phyloP scores from a whole-genome alignment of 2,113 vertebrate species.

The Xiphophorus maculatus region DNA sequence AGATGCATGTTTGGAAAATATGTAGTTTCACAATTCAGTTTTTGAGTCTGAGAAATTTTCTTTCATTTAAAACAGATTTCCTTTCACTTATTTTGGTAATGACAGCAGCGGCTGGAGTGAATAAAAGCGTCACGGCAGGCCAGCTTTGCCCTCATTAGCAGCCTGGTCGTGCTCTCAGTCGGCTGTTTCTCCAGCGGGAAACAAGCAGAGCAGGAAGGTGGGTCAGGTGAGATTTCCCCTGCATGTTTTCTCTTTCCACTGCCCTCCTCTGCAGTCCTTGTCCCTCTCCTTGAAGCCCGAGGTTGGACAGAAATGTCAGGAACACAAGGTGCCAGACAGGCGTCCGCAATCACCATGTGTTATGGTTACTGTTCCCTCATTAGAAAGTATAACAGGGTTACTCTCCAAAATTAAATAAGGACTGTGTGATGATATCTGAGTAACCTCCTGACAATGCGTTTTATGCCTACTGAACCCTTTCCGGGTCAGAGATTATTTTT shows the following conservation, averaged over 20 bases:
- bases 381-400: slow-evolving; percentile 63
- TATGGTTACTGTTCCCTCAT: slow-evolving; percentile 51
- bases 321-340: slow-evolving; percentile 48
- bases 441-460: slow-evolving; percentile 44
- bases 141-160: slow-evolving; percentile 54
- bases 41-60: background rate
- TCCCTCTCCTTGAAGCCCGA: slow-evolving; percentile 28
- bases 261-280: slow-evolving; percentile 9
- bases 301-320: slow-evolving; percentile 43
- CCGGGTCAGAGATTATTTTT: slow-evolving; percentile 19
- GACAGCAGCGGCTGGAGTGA: background rate
- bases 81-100: slow-evolving; percentile 25
- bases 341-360: slow-evolving; percentile 8
- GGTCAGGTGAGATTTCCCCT: slow-evolving; percentile 1
- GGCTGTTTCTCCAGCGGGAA: background rate
- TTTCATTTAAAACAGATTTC: slow-evolving; percentile 14
- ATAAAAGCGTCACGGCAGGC: background rate
- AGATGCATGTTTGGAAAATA: background rate
- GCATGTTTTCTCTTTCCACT: slow-evolving; percentile 10
- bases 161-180: slow-evolving; percentile 15
- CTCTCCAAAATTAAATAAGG: slow-evolving; percentile 59
- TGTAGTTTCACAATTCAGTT: background rate
- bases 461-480: background rate
- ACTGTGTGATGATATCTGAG: slow-evolving; percentile 33
- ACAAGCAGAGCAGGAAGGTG: slow-evolving; percentile 1